These are phyloP conservation scores for Grallaria varia DNA, from an alignment of 2,113 vertebrate species.

Conservation along the genomic window DNA sequence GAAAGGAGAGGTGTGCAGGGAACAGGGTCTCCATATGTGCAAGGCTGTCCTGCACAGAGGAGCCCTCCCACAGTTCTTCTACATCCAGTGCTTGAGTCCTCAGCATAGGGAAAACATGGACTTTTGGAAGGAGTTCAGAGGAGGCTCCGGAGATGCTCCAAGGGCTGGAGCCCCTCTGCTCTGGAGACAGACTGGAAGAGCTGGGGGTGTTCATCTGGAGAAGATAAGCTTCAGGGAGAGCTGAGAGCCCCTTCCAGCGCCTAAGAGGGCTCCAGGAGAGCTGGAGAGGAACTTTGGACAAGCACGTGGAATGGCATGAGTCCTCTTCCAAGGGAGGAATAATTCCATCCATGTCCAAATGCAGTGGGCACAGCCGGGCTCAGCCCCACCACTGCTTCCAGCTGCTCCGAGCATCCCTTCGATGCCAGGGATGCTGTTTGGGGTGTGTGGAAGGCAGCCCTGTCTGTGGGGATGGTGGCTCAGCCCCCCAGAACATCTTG, in stretches of 20 bases:
- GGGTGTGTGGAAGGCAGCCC: not conserved
- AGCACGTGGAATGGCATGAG: not conserved
- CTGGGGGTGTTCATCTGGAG: not conserved
- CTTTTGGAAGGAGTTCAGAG: not conserved
- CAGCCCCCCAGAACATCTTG: rapidly evolving
- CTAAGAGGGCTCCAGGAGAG: not conserved
- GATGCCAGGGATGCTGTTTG: not conserved
- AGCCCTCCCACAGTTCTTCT: not conserved
- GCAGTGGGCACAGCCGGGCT: not conserved
- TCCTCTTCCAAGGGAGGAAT: not conserved
- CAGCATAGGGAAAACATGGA: not conserved
- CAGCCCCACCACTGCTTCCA: not conserved
- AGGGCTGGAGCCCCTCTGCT: not conserved
- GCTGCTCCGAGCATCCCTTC: not conserved
- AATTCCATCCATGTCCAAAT: not conserved
- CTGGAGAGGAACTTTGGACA: not conserved
- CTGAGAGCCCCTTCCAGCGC: not conserved
- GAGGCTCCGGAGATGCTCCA: rapidly evolving
- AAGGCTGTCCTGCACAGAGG: not conserved
- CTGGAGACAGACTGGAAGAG: not conserved
- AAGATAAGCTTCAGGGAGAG: rapidly evolving
- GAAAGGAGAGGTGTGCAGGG: not conserved
- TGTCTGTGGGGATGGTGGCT: rapidly evolving
- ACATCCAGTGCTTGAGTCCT: not conserved
- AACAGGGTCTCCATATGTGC: rapidly evolving